phyloP scores from a whole-genome alignment of 2,113 vertebrate genomes.

The Chiloscyllium plagiosum region DNA sequence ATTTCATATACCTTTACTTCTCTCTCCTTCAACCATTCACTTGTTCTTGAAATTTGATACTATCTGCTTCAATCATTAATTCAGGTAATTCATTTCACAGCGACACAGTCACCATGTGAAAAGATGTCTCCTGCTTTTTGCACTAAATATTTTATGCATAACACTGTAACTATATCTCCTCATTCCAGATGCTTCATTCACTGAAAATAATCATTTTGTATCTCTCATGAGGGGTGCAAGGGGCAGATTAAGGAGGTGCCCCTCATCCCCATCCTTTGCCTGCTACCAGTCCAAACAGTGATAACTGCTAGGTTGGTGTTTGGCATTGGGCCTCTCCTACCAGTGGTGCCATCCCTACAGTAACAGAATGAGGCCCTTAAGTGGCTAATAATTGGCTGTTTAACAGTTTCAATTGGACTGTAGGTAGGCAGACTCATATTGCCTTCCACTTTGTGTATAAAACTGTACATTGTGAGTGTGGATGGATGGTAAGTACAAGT shows the following conservation, averaged over 20 bases:
- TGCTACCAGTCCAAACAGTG: neutral
- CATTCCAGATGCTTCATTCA: neutral
- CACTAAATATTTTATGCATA: neutral
- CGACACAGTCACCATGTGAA: neutral
- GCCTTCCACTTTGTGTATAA: neutral
- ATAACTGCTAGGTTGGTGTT: neutral
- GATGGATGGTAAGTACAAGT: neutral
- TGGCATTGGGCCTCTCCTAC: neutral
- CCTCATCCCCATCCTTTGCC: neutral
- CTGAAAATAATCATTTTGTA: neutral
- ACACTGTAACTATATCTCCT: neutral
- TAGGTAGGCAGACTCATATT: neutral
- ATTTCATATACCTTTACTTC: neutral
- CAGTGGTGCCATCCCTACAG: neutral
- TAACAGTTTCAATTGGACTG: too few species aligned
- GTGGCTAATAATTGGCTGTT: too few species aligned
- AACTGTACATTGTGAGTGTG: neutral
- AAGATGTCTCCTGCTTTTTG: neutral
- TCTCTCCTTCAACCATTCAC: neutral
- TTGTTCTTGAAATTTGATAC: neutral
- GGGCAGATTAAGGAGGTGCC: neutral
- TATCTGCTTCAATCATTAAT: neutral
- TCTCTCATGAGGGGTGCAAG: neutral
- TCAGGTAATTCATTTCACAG: neutral
- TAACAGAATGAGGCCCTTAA: too few species aligned